Evolutionary conservation across 2,113 vertebrate genomes (phyloP), one percentile per base, ranked within the genome.

Genomic region (Siniperca knerii): DNA sequence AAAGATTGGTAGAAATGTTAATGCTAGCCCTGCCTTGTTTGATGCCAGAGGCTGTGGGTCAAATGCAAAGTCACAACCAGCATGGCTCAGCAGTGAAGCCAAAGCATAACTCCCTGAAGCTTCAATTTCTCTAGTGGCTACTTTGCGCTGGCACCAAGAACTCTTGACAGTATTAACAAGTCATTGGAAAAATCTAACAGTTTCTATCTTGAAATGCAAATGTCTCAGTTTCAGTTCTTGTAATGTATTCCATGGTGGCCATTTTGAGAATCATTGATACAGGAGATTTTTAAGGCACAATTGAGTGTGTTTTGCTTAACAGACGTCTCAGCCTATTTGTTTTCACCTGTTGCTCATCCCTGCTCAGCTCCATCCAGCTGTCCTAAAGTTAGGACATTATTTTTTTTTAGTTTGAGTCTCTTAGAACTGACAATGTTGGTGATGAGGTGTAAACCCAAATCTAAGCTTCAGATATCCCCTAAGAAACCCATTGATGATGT

Each of bases 11-110:
- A 81, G 62, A 85, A 66, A 50, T 75, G 61, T 76, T 82, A 81
- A 78, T 81, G 67, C 8, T 7, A 37, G 60, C 71, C 21, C 67
- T 54, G 71, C 71, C 23, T 82, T 23, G 71, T 72, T 81, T 78
- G 65, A 57, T 72, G 83, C 85, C 70, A 33, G 70, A 83, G 66
- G 75, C 81, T 79, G 44, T 68, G 25, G 80, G 78, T 84, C 67
- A 82, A 40, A 77, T 79, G 68, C 64, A 88, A 85, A 85, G 57
- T 54, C 64, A 48, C 44, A 64, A 65, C 48, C 74, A 25, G 68
- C 62, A 65, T 1, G 9, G 46, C 52, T 80, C 75, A 40, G 65
- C 40, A 50, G n/a, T 68, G 78, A 84, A 44, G 74, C 20, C 84
- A 78, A 69, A 81, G 79, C 68, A 6, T 1, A 73, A 23, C 58